These are phyloP conservation scores for Melanaphis sacchari DNA, from an alignment of 1,140 invertebrate species.

Conservation along the genomic window DNA sequence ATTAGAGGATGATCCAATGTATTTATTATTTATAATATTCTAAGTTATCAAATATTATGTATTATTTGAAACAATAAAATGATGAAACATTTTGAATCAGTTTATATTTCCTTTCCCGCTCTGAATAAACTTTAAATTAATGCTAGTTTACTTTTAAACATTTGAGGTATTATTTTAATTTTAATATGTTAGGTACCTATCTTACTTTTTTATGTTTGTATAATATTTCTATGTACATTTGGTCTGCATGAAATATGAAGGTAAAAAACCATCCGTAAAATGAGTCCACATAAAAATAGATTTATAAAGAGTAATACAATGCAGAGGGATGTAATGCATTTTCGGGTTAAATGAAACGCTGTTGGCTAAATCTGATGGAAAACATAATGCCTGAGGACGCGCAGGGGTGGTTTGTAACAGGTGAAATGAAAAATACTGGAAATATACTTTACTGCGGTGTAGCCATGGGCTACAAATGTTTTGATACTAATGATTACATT, in stretches of 20 bases:
- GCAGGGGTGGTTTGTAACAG: conserved; percentile 22
- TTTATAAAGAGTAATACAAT: conserved; percentile 50
- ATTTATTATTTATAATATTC: not conserved
- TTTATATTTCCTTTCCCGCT: not conserved
- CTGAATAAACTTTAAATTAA: not conserved
- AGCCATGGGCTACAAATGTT: conserved; percentile 28
- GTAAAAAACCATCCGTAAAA: conserved; percentile 39
- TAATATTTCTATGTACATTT: conserved; percentile 42
- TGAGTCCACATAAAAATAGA: conserved; percentile 43
- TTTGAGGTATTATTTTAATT: not conserved
- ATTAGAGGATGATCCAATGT: not conserved
- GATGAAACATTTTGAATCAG: not conserved
- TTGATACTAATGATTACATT: conserved; percentile 22
- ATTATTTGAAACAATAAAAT: not conserved
- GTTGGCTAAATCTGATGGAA: conserved; percentile 50
- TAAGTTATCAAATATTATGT: not conserved
- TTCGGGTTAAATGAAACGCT: conserved; percentile 46
- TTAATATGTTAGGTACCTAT: not conserved
- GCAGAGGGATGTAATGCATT: conserved; percentile 39
- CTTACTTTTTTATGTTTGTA: conserved; percentile 20
- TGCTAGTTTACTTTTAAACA: not conserved
- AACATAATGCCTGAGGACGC: conserved; percentile 35
- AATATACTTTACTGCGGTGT: conserved; percentile 16
- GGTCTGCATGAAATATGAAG: conserved; percentile 38
- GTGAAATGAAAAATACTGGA: conserved; percentile 51